These are phyloP conservation scores for Tinamus guttatus DNA, from an alignment of 2,113 vertebrate genomes.

Conservation along the genomic window DNA sequence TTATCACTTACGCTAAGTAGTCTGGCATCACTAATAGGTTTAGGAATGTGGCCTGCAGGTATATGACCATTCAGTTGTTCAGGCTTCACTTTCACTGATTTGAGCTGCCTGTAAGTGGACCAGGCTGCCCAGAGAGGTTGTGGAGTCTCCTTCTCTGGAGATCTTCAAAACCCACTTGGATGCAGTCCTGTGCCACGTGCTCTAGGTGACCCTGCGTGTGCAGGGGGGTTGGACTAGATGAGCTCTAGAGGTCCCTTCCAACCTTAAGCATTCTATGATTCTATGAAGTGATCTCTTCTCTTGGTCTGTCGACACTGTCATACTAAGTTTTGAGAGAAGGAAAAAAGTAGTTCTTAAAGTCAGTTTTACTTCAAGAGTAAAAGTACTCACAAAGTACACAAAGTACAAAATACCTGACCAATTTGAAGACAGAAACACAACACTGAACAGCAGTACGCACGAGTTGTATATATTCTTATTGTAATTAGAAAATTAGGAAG, in stretches of 20 bases:
- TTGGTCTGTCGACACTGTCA: slow-evolving; percentile 57
- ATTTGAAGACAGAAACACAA: background rate
- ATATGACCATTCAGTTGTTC: slow-evolving; percentile 90
- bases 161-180: too few species aligned
- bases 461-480: background rate
- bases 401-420: background rate
- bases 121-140: too few species aligned
- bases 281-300: slow-evolving; percentile 64
- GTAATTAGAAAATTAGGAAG: background rate
- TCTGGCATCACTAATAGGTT: slow-evolving; percentile 93
- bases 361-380: background rate
- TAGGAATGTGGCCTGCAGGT: slow-evolving; percentile 93
- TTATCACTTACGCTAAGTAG: slow-evolving; percentile 90
- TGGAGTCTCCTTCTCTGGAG: too few species aligned
- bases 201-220: too few species aligned
- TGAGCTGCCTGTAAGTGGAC: slow-evolving; percentile 63
- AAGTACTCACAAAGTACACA: background rate
- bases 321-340: slow-evolving; percentile 48
- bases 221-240: too few species aligned
- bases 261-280: too few species aligned
- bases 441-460: background rate
- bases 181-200: too few species aligned
- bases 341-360: background rate
- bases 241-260: too few species aligned
- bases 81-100: slow-evolving; percentile 77